These are phyloP conservation scores for Clarias platycephalus DNA, from an alignment of 2,797 vertebrate genomes.

Conservation along the genomic window DNA sequence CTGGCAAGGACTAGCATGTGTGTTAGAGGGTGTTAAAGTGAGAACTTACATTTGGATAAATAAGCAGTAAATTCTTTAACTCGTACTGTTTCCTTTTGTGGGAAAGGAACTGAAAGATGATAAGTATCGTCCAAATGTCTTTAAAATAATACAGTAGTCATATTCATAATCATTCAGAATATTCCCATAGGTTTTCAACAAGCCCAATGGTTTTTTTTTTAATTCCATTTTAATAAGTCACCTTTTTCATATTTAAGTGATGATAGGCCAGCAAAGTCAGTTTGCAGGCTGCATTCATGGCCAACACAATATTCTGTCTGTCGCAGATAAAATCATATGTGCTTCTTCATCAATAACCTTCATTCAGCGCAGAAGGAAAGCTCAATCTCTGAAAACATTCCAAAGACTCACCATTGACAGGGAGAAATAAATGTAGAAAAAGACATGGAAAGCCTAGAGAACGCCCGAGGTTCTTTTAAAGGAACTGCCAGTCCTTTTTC, in stretches of 20 bases:
- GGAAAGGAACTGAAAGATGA: neutral
- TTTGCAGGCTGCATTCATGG: constrained; percentile 17
- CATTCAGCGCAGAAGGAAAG: constrained; percentile 33
- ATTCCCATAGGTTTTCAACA: neutral
- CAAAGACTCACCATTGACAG: constrained; percentile 23
- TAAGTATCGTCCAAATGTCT: neutral
- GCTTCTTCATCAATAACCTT: constrained; percentile 31
- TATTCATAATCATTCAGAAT: neutral
- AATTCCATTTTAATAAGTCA: neutral
- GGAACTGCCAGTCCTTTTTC: constrained; percentile 21
- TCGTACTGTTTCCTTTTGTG: constrained; percentile 6
- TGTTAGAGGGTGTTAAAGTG: neutral
- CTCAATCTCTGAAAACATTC: constrained; percentile 1
- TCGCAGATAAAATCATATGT: neutral
- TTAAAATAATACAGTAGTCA: neutral
- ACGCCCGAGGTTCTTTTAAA: constrained; percentile 26
- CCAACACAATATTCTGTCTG: constrained; percentile 12
- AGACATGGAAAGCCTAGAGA: constrained; percentile 16
- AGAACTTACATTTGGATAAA: constrained; percentile 33
- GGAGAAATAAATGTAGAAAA: constrained; percentile 37
- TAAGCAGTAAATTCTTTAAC: constrained; percentile 24
- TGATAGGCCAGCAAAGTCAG: constrained; percentile 9
- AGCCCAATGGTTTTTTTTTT: neutral
- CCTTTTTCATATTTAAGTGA: neutral
- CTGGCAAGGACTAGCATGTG: constrained; percentile 21